phyloP scores from a whole-genome alignment of 2,888 invertebrate genomes.

The Catonia carolina region DNA sequence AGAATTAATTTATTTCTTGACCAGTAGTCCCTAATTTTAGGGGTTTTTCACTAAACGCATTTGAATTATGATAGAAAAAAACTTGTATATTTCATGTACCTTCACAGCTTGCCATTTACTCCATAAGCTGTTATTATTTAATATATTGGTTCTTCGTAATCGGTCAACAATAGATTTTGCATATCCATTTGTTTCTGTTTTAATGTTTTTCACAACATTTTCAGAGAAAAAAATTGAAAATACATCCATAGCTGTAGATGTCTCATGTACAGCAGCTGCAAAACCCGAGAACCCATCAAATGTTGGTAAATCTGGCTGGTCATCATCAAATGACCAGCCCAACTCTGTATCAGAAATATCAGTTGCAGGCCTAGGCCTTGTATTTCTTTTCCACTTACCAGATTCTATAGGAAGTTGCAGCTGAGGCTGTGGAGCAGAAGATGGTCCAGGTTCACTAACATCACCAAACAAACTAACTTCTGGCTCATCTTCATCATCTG shows the following conservation, averaged over 20 bases:
- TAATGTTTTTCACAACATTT: neutral
- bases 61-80: conserved; percentile 6
- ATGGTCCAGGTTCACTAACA: too few species aligned
- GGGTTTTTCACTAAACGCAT: neutral
- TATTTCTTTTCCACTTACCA: neutral
- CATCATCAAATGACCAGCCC: neutral
- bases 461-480: too few species aligned
- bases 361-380: too few species aligned
- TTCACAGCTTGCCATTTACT: conserved; percentile 5
- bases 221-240: neutral
- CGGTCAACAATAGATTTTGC: conserved; percentile 1
- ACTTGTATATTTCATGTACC: neutral
- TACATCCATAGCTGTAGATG: neutral
- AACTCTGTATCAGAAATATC: neutral
- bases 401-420: too few species aligned
- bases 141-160: neutral
- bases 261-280: neutral
- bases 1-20: neutral
- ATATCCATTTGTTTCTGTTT: neutral
- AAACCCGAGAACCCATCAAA: neutral
- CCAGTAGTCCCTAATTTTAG: conserved; percentile 6
- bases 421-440: too few species aligned
- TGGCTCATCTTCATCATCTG: neutral
- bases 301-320: neutral
- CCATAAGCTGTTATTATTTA: conserved; percentile 3